These are phyloP conservation scores for Macquaria ambigua DNA, from an alignment of 2,113 vertebrate genomes.

Conservation along the genomic window DNA sequence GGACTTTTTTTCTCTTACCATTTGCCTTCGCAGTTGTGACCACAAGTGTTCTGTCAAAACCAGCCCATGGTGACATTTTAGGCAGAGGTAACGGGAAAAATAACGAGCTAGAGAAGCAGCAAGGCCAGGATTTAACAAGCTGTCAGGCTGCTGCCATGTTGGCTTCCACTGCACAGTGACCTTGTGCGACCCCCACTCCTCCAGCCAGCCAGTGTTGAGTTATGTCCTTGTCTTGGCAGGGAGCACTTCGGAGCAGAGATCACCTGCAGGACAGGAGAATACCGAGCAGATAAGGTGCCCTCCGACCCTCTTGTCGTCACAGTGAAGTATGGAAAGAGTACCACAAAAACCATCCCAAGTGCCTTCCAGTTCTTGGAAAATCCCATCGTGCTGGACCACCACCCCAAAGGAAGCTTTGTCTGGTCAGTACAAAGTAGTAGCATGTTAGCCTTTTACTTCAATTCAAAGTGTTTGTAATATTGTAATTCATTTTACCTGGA, in stretches of 20 bases:
- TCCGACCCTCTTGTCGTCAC: conserved; percentile 71
- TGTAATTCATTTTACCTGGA: not conserved
- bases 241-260: conserved; percentile 86
- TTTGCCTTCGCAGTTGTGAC: conserved; percentile 39
- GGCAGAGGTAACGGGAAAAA: conserved; percentile 63
- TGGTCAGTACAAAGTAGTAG: conserved; percentile 83
- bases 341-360: conserved; percentile 49
- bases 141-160: conserved; percentile 73
- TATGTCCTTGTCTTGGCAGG: conserved; percentile 80
- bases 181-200: conserved; percentile 38
- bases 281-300: conserved; percentile 74
- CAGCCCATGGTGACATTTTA: conserved; percentile 66
- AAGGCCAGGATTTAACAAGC: conserved; percentile 72
- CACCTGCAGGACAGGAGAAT: conserved; percentile 88
- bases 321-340: conserved; percentile 83
- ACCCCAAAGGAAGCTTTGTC: conserved; percentile 89
- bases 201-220: conserved; percentile 38
- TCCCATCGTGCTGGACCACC: conserved; percentile 86
- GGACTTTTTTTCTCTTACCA: conserved; percentile 11
- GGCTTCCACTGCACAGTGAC: conserved; percentile 42
- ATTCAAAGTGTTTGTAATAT: not conserved
- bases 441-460: not conserved
- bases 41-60: conserved; percentile 58
- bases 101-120: conserved; percentile 63
- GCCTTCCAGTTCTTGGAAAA: conserved; percentile 88